Base-by-base conservation (phyloP, 2,888 invertebrate species). In the Apodemia duryi region DNA sequence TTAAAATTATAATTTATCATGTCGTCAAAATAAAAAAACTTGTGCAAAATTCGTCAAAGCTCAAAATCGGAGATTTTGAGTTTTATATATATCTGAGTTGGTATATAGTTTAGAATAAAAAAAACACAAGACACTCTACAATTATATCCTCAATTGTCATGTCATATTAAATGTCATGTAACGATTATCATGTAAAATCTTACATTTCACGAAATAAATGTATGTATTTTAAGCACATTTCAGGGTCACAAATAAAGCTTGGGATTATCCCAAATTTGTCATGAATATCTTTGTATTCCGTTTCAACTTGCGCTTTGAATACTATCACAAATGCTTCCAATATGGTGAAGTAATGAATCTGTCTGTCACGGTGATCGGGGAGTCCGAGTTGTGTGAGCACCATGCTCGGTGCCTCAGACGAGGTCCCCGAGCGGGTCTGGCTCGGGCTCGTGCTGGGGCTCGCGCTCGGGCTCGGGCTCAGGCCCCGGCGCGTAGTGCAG, bases 401-500 rank as follows among this genome's bases (percentile, higher is more conserved):
- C 0, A 7, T 41, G 41, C 41, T 11, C 11, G 61, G 29, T 11
- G 49, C 66, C 66, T 71, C 46, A 74, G 9, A 73, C 74, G 67
- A 74, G 72, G 68, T 74, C 72, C 63, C 66, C 68, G 28, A 57
- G 62, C 61, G 70, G 63, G 67, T 71, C 70, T 65, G 72, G 66
- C 65, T 65, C 63, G 65, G 67, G 66, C 57, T 61, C 64, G 66
- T 32, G 32, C 32, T 32, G 2, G 32, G 68, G 71, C 66, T 68
- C 63, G 65, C 70, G 73, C 69, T 46, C 65, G 4, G 32, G 32
- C 32, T 32, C 32, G 66, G 21, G 63, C 67, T 43, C 43, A 11
- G 73, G 68, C 65, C 72, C 73, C 66, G 72, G 70, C 67, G 74
- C 72, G 78, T 73, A 81, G 76, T 82, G 83, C 71, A 78, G 75